Base-by-base conservation (phyloP, 1,140 invertebrate genomes). In the Archegozetes longisetosus region DNA sequence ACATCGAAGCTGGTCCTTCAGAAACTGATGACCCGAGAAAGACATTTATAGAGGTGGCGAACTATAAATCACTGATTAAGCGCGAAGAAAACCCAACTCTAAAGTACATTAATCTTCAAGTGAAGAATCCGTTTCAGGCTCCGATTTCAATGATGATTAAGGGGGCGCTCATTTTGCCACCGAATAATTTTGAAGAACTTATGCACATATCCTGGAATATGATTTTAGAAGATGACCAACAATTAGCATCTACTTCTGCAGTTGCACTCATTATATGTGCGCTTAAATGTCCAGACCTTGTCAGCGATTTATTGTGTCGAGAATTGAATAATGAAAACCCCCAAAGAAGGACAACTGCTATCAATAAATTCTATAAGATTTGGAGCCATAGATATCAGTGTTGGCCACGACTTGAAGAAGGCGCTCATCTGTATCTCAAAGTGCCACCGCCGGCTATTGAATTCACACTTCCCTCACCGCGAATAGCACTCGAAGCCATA, bases 311-410 rank as follows among this genome's bases (percentile, higher is more conserved):
- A 48, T 90, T 98, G 80, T 82, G 86, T 57, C 78, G 81, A 46
- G 85, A 89, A 50, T 74, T 98, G 28, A 83, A 86, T 53, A 83
- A 93, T 72, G 76, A 80, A 49, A 86, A 90, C 68, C 80, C 86
- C 0, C 77, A 79, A 26, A 78, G 81, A 28, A 73, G 88, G 62
- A 85, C 88, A 46, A 83, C 82, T 68, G 83, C 86, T 2, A 80
- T 91, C 62, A 72, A 93, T 46, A 84, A 85, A 80, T 88, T 61
- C 53, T 55, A 61, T 58, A 55, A 27, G 9, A 76, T 98, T 32
- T 99, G 95, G 95, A 89, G 89, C 69, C 82, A 88, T 65, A 78
- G 96, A n/a, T 95, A 92, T 71, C 95, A 98, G 78, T 90, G 95
- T 4, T 98, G 94, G 94, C 87, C 91, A 0, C 78, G 94, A 61